Conservation (phyloP, 2,113 vertebrate genomes). For the Cathartes aura region DNA sequence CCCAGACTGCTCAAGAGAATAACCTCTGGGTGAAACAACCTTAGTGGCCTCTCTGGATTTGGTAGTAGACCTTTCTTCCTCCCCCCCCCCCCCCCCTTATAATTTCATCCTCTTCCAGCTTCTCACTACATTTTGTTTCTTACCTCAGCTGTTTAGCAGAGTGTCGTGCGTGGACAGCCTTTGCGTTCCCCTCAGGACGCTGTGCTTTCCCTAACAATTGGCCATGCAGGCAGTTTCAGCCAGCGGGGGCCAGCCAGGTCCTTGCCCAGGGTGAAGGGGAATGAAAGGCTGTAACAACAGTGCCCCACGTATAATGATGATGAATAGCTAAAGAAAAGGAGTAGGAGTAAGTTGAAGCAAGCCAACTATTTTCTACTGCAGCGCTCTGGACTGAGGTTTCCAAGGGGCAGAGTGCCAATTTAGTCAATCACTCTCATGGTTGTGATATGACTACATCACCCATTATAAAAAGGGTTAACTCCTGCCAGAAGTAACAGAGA, state of each 20-base stretch:
- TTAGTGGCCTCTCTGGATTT: neutral
- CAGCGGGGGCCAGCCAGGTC: neutral
- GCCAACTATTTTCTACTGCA: neutral
- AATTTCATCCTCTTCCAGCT: neutral
- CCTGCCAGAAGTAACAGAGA: neutral
- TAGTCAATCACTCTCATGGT: neutral
- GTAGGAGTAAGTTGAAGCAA: neutral
- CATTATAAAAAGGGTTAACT: neutral
- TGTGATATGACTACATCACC: neutral
- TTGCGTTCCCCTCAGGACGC: accelerated
- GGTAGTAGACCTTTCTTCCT: too few species aligned
- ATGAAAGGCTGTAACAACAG: neutral
- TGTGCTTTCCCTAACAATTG: neutral
- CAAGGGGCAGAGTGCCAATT: neutral
- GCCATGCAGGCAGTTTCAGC: neutral
- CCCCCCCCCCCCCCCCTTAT: accelerated
- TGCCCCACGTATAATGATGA: neutral
- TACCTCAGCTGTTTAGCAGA: neutral
- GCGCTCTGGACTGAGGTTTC: neutral
- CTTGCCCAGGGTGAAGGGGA: neutral
- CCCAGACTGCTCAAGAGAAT: neutral
- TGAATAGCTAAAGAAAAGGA: neutral
- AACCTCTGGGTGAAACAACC: neutral
- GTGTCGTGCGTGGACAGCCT: accelerated
- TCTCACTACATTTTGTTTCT: neutral